phyloP scores from a whole-genome alignment of 2,797 vertebrate genomes.

The Siniperca undulata region DNA sequence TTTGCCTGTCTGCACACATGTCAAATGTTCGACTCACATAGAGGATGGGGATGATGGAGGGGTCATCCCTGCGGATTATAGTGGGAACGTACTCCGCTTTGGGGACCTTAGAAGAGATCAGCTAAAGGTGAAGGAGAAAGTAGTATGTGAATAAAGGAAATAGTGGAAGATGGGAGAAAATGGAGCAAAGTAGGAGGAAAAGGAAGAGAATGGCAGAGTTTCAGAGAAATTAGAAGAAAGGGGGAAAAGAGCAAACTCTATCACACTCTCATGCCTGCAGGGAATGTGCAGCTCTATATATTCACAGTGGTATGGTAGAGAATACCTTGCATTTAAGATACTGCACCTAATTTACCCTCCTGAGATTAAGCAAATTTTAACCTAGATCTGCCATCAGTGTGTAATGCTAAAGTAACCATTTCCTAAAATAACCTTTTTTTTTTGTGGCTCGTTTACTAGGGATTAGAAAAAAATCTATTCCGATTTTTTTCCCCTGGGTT shows the following conservation, averaged over 20 bases:
- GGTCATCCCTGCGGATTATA: constrained; percentile 95
- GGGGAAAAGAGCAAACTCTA: constrained; percentile 5
- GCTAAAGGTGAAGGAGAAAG: constrained; percentile 80
- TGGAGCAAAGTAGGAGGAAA: too few species aligned
- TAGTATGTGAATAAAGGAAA: not conserved
- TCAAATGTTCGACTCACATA: constrained; percentile 89
- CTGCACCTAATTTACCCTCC: not conserved
- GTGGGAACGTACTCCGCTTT: constrained; percentile 98
- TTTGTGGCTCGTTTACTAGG: not conserved
- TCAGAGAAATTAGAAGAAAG: not conserved
- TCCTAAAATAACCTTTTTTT: not conserved
- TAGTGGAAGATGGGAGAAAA: not conserved
- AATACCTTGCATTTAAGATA: constrained; percentile 17
- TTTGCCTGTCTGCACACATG: not conserved
- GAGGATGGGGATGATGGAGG: constrained; percentile 98
- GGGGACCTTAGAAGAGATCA: constrained; percentile 99
- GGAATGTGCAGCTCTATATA: not conserved
- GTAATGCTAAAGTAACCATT: not conserved
- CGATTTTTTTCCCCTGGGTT: not conserved
- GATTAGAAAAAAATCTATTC: not conserved
- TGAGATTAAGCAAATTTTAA: not conserved
- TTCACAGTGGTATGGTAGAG: not conserved
- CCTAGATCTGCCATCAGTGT: not conserved
- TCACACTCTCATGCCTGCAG: constrained; percentile 2
- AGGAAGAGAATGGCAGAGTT: not conserved